These are phyloP conservation scores for Drosophila jambulina DNA, from an alignment of 1,140 invertebrate genomes.

Conservation along the genomic window DNA sequence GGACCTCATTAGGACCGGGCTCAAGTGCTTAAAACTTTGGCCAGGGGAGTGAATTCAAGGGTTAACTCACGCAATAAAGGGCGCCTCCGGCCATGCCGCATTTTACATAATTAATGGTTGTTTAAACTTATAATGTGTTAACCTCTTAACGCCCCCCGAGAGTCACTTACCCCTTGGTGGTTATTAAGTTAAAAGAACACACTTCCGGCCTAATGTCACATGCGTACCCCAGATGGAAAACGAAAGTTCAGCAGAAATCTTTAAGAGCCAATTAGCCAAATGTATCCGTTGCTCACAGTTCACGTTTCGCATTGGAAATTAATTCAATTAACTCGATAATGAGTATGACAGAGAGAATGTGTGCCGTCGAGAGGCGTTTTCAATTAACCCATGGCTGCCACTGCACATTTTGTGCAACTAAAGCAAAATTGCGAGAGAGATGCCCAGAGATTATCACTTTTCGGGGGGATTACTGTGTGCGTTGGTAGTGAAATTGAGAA, in stretches of 20 bases:
- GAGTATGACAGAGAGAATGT: slow-evolving; percentile 35
- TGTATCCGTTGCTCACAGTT: slow-evolving; percentile 47
- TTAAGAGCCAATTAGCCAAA: slow-evolving; percentile 63
- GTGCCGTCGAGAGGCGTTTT: slow-evolving; percentile 9
- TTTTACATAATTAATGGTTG: slow-evolving; percentile 65
- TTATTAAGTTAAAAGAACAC: slow-evolving; percentile 32
- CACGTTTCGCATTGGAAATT: slow-evolving; percentile 50
- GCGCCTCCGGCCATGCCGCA: slow-evolving; percentile 25
- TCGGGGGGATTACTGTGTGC: slow-evolving; percentile 23
- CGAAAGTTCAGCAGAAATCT: slow-evolving; percentile 54
- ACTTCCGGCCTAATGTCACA: slow-evolving; percentile 8
- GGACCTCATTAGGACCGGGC: slow-evolving; percentile 33
- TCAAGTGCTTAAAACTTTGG: slow-evolving; percentile 30
- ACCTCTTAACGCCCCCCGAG: slow-evolving; percentile 38
- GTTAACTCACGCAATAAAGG: slow-evolving; percentile 17
- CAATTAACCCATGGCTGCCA: slow-evolving; percentile 24
- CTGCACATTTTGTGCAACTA: slow-evolving; percentile 38
- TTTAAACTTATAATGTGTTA: slow-evolving; percentile 68
- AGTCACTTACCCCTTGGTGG: slow-evolving; percentile 44
- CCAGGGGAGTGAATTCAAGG: slow-evolving; percentile 9
- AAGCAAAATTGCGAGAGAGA: slow-evolving; percentile 22
- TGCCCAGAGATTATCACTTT: slow-evolving; percentile 30
- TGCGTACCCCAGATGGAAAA: slow-evolving; percentile 10
- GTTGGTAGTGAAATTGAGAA: slow-evolving; percentile 21
- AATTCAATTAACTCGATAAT: slow-evolving; percentile 66